Base-by-base conservation (phyloP, 1,140 invertebrate species). In the Papilio xuthus region DNA sequence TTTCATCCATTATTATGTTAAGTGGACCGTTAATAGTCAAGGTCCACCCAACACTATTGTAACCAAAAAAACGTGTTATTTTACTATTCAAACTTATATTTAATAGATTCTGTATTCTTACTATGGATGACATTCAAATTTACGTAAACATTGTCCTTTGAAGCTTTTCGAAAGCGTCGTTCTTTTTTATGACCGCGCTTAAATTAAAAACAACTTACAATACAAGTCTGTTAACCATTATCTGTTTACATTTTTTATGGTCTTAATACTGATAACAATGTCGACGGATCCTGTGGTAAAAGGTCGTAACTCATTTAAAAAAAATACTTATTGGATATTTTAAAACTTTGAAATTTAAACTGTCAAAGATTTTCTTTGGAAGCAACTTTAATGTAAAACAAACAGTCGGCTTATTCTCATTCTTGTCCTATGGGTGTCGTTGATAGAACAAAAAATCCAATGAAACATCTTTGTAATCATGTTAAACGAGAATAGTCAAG, bases 121-220 rank as follows among this genome's bases (percentile, higher is more conserved):
- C 3, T 26, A 67, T 67, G 23, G 4, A 67, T 28, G 60, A 60
- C 20, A 60, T 60, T 60, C 56, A 60, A 67, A 67, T 67, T 67
- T 67, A 67, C 60, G 60, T 67, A 67, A 67, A 67, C 60, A 28
- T 28, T 67, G 56, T 67, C 23, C 23, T 67, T 28, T 67, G 60
- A 67, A 67, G 60, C 60, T 23, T 20, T 32, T 15, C 18, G 60
- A 67, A 67, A 28, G 60, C 60, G 60, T 67, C 26, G 60, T 67
- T 67, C 15, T 4, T 32, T 67, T 60, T 67, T 67, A 67, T 67
- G 60, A 28, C 60, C 32, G 12, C 60, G 60, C 60, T 67, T 67
- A 67, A 28, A 67, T 67, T 67, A 67, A 67, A 60, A 60, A 60
- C 53, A 63, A 63, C 23, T 63, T 28, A 67, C 60, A 67, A 67